Conservation (phyloP, 2,888 invertebrate species). For the Sarcophaga carnaria region DNA sequence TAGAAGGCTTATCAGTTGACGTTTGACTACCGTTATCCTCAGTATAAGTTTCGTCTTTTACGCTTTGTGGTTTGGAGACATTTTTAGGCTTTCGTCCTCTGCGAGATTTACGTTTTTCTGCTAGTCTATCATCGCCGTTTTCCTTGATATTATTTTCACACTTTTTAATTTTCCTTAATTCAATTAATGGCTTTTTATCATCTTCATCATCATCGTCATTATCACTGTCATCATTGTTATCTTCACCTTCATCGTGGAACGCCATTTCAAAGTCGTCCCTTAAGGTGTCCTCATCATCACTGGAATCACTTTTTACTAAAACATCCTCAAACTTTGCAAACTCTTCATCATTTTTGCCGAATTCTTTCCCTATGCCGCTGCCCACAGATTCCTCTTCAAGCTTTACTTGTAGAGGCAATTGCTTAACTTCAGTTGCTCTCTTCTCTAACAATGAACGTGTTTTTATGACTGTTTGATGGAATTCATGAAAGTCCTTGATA, state of each 20-base stretch:
- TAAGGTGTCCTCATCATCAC: slow-evolving; percentile 2
- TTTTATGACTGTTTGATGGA: slow-evolving; percentile 54
- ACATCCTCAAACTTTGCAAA: neutral
- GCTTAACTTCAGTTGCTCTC: slow-evolving; percentile 3
- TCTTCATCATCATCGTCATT: slow-evolving; percentile 38
- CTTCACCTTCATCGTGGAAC: neutral
- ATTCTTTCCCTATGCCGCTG: neutral
- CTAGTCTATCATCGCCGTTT: neutral
- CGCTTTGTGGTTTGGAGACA: neutral
- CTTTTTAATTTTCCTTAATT: slow-evolving; percentile 33
- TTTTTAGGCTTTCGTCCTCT: slow-evolving; percentile 43
- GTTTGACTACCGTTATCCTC: neutral
- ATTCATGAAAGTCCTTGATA: slow-evolving; percentile 61
- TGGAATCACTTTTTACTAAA: slow-evolving; percentile 4
- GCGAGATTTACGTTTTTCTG: slow-evolving; percentile 28
- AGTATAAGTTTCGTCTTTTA: neutral
- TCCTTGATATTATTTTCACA: slow-evolving; percentile 13
- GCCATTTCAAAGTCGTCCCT: neutral
- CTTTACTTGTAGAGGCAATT: slow-evolving; percentile 27
- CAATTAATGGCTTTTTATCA: slow-evolving; percentile 30
- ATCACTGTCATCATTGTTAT: neutral
- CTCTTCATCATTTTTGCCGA: neutral
- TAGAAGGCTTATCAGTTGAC: slow-evolving; percentile 1
- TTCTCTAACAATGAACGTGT: slow-evolving; percentile 35
- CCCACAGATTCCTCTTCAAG: slow-evolving; percentile 8